These are phyloP conservation scores for Acrocephalus kingi DNA, from an alignment of 2,113 vertebrate genomes.

Conservation along the genomic window DNA sequence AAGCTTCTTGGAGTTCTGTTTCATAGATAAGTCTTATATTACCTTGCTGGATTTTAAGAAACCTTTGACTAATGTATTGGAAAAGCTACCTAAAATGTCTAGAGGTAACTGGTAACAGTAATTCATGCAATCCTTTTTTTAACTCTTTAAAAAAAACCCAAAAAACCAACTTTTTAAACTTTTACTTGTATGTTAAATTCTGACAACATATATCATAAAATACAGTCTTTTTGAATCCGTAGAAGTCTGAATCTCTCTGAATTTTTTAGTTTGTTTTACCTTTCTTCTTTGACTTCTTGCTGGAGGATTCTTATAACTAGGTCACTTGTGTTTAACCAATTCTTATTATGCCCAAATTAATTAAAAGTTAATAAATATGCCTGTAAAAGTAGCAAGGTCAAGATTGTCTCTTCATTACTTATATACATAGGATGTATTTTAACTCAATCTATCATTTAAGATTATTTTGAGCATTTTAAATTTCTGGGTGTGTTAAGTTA, in stretches of 20 bases:
- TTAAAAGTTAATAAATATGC: background rate
- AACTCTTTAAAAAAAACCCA: background rate
- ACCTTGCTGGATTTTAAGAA: background rate
- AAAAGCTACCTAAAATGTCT: background rate
- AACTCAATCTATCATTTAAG: background rate
- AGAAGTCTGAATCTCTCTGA: background rate
- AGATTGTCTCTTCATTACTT: background rate
- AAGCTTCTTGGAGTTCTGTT: background rate
- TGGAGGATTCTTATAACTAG: background rate
- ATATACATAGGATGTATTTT: background rate
- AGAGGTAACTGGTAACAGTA: background rate
- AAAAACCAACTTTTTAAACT: background rate
- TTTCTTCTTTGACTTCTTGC: background rate
- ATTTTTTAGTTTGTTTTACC: background rate
- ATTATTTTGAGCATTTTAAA: background rate
- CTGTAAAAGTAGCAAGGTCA: background rate
- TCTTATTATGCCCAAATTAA: background rate
- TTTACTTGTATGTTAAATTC: background rate
- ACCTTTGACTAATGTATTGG: background rate
- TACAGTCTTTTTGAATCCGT: accelerated
- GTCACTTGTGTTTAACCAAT: background rate
- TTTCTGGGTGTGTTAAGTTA: background rate
- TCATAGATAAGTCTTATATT: background rate
- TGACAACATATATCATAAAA: background rate
- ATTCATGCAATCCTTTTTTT: background rate